These are phyloP conservation scores for Megatriorchis doriae DNA, from an alignment of 2,113 vertebrate genomes.

Conservation along the genomic window DNA sequence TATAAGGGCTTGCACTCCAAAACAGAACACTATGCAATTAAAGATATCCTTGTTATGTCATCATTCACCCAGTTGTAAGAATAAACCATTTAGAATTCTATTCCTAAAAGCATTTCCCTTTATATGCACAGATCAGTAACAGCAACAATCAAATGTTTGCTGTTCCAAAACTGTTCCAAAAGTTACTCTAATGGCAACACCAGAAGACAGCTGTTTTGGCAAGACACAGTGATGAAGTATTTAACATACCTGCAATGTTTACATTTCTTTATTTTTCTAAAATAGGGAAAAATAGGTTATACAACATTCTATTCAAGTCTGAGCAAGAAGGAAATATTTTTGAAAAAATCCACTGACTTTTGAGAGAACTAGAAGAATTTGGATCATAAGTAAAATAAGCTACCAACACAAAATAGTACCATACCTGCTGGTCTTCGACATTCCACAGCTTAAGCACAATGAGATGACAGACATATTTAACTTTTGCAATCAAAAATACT, in stretches of 20 bases:
- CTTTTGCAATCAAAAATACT: background rate
- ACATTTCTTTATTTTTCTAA: background rate
- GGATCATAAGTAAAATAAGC: background rate
- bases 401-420: background rate
- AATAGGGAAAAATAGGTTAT: background rate
- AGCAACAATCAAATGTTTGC: background rate
- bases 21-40: background rate
- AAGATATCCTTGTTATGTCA: background rate
- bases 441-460: slow-evolving; percentile 76
- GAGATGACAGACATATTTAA: slow-evolving; percentile 76
- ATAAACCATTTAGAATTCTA: background rate
- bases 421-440: slow-evolving; percentile 75
- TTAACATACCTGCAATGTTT: background rate
- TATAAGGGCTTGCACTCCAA: background rate
- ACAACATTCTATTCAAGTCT: background rate
- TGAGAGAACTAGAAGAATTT: background rate
- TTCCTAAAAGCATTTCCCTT: background rate
- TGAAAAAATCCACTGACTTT: background rate
- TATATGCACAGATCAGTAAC: background rate
- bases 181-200: background rate
- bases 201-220: background rate
- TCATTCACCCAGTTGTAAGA: background rate
- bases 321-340: background rate
- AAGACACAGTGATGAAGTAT: background rate
- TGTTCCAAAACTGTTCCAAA: background rate